Conservation (phyloP, 2,797 vertebrate genomes). For the Bradypodion pumilum region DNA sequence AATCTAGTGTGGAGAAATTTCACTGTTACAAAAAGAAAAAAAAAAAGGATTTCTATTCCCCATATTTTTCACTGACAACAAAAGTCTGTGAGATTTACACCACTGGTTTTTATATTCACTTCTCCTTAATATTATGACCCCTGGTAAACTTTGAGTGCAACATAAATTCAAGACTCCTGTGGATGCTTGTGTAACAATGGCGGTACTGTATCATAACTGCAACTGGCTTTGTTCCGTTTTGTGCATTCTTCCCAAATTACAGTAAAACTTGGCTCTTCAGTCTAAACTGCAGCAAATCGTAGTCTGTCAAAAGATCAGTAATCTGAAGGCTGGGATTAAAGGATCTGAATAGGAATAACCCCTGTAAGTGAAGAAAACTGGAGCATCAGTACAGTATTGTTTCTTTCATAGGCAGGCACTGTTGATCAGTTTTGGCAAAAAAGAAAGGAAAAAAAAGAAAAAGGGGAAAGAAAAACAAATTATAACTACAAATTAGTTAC, state of each 20-base stretch:
- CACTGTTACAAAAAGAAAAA: no score
- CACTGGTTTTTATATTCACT: not conserved
- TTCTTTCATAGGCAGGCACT: no score
- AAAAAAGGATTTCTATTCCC: no score
- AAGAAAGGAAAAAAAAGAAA: no score
- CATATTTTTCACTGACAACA: no score
- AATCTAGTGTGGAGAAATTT: no score
- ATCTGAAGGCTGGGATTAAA: not conserved
- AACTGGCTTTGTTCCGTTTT: not conserved
- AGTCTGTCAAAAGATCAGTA: not conserved
- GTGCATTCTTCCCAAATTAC: not conserved
- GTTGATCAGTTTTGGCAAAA: no score
- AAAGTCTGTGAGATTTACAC: no score
- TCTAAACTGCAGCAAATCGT: not conserved
- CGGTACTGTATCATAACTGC: no score
- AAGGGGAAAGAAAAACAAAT: no score
- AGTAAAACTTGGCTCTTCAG: not conserved
- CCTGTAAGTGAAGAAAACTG: not conserved
- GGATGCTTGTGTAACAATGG: not conserved
- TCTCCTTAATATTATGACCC: no score
- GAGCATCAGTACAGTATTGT: not conserved
- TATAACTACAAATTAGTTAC: no score
- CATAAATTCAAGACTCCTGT: not conserved
- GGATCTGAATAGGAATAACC: not conserved
- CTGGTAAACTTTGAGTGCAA: not conserved